These are phyloP conservation scores for Lasiurus cinereus DNA, from an alignment of 2,113 vertebrate genomes.

Conservation along the genomic window DNA sequence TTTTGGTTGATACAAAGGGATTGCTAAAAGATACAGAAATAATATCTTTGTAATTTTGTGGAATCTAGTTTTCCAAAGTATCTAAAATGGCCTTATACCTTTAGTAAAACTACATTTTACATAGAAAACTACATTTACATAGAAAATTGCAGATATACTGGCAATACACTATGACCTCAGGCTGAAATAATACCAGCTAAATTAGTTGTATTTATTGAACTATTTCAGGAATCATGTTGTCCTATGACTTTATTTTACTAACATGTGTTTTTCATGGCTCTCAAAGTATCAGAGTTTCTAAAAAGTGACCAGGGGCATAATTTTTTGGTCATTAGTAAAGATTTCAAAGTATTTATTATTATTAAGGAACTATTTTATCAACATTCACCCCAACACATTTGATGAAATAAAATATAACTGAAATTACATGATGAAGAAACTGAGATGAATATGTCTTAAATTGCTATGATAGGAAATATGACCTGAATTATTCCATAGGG, in stretches of 20 bases:
- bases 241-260: constrained; percentile 32
- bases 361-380: constrained; percentile 22
- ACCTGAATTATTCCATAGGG: background rate
- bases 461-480: constrained; percentile 16
- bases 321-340: constrained; percentile 44
- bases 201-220: constrained; percentile 38
- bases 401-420: constrained; percentile 31
- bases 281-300: constrained; percentile 53
- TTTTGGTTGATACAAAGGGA: constrained; percentile 49
- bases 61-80: constrained; percentile 53
- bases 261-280: constrained; percentile 32
- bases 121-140: too few species aligned
- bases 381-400: background rate
- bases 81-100: constrained; percentile 60
- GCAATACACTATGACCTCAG: constrained; percentile 33
- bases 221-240: constrained; percentile 36
- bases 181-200: constrained; percentile 63
- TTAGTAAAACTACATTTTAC: constrained; percentile 60
- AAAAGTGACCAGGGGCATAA: constrained; percentile 26
- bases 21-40: constrained; percentile 61
- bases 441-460: constrained; percentile 5
- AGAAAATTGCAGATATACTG: too few species aligned
- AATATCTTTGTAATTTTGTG: constrained; percentile 55
- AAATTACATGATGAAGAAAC: constrained; percentile 56
- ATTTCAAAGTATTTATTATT: constrained; percentile 52